Conservation (phyloP, 2,113 vertebrate genomes). For the Megaceryle torquata region DNA sequence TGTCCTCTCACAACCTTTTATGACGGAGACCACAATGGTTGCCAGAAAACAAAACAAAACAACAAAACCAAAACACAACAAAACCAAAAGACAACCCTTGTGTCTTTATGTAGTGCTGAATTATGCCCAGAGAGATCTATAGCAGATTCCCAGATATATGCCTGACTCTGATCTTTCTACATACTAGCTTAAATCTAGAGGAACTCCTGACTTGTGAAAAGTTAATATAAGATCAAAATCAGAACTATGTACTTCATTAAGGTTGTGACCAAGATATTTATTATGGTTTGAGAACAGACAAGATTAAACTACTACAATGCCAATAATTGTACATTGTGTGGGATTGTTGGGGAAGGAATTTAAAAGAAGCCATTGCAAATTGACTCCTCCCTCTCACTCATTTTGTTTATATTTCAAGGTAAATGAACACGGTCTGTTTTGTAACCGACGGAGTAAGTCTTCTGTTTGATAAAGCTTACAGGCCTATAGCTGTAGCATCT, state of each 20-base stretch:
- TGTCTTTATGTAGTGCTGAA: neutral
- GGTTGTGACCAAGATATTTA: neutral
- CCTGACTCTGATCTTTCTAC: slow-evolving; percentile 4
- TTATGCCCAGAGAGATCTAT: slow-evolving; percentile 4
- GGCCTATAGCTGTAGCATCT: neutral
- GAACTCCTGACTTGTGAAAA: slow-evolving; percentile 49
- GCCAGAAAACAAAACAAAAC: neutral
- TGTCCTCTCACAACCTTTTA: slow-evolving; percentile 48
- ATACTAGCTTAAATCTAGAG: slow-evolving; percentile 31
- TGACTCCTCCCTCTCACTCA: neutral
- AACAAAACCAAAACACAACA: neutral
- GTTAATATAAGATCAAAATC: slow-evolving; percentile 66
- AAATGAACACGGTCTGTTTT: neutral
- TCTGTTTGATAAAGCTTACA: slow-evolving; percentile 2
- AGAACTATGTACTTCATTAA: slow-evolving; percentile 34
- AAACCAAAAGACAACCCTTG: neutral
- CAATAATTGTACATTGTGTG: neutral
- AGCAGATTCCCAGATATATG: slow-evolving; percentile 25
- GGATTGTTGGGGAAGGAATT: neutral
- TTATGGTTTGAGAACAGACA: slow-evolving; percentile 1
- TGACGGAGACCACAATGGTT: slow-evolving; percentile 33
- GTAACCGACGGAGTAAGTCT: neutral
- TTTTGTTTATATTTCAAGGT: neutral
- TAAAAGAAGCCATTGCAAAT: slow-evolving; percentile 24
- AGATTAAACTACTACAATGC: neutral